These are phyloP conservation scores for Xenopus borealis DNA, from an alignment of 2,113 vertebrate genomes.

Conservation along the genomic window DNA sequence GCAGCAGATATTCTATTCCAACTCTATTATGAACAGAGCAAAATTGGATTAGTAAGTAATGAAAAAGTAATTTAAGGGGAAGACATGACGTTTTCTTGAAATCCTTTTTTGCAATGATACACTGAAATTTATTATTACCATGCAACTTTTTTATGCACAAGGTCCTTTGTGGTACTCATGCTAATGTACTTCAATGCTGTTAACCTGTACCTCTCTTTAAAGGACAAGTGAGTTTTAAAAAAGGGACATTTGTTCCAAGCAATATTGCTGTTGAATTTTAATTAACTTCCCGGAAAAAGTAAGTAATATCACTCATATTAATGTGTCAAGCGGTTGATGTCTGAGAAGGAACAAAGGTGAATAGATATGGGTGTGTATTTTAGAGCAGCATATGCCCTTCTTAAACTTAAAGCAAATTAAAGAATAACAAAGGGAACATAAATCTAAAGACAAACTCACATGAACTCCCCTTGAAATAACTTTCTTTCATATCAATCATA, in stretches of 20 bases:
- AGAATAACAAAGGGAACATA: no score
- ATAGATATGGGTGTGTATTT: constrained; percentile 19
- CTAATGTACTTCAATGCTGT: constrained; percentile 33
- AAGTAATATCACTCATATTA: constrained; percentile 35
- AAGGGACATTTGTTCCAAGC: constrained; percentile 35
- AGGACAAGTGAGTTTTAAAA: constrained; percentile 34
- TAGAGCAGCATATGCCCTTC: background rate
- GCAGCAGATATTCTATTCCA: constrained; percentile 38
- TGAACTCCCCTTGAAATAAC: no score
- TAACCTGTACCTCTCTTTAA: constrained; percentile 39
- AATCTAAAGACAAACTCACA: no score
- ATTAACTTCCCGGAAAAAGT: constrained; percentile 47
- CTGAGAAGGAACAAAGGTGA: constrained; percentile 33
- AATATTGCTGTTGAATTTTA: constrained; percentile 38
- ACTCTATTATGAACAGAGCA: constrained; percentile 45
- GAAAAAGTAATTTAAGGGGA: constrained; percentile 42
- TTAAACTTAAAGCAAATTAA: background rate
- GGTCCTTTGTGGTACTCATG: constrained; percentile 38
- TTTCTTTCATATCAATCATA: no score
- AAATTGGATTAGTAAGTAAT: constrained; percentile 44
- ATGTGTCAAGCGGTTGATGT: constrained; percentile 41
- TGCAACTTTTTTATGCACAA: constrained; percentile 46
- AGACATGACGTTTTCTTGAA: constrained; percentile 43
- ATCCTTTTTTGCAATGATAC: constrained; percentile 37
- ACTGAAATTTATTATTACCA: constrained; percentile 48